A percentile compares a stretch with the other conserved stretches of the same genome.
Conservation (phyloP, 2,113 vertebrate genomes). For the Conger conger region DNA sequence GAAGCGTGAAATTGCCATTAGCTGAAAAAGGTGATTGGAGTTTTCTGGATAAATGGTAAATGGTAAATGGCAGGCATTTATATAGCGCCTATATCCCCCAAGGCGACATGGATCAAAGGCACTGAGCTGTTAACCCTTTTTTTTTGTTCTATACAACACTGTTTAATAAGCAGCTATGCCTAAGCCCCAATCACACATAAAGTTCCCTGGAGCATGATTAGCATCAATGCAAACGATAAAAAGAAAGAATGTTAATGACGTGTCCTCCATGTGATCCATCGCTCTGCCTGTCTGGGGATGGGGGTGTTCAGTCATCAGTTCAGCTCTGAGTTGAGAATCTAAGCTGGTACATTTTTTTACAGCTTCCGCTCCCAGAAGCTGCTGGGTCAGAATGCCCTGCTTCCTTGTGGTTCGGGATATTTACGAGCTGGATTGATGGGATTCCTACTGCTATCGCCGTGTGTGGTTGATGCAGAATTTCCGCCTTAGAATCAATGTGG, state of each 20-base stretch:
- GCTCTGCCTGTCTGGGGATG: neutral
- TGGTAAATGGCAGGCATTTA: no score
- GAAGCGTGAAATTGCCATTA: neutral
- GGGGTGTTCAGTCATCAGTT: no score
- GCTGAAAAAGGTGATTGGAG: neutral
- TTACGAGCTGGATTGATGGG: neutral
- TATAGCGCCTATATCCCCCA: no score
- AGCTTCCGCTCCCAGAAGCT: neutral
- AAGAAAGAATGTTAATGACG: neutral
- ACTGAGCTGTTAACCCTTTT: neutral
- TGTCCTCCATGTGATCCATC: neutral
- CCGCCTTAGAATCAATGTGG: neutral
- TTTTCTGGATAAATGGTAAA: no score
- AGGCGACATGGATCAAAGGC: no score
- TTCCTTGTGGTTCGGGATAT: neutral
- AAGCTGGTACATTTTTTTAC: neutral
- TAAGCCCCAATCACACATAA: neutral
- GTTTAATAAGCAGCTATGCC: neutral
- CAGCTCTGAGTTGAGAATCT: neutral
- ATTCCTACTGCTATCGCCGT: neutral
- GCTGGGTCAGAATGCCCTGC: neutral
- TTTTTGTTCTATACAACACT: neutral
- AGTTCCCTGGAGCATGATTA: neutral
- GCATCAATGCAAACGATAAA: neutral
- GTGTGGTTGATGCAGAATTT: constrained; percentile 3